phyloP scores from a whole-genome alignment of 2,888 invertebrate species.

The Clostera curtula region DNA sequence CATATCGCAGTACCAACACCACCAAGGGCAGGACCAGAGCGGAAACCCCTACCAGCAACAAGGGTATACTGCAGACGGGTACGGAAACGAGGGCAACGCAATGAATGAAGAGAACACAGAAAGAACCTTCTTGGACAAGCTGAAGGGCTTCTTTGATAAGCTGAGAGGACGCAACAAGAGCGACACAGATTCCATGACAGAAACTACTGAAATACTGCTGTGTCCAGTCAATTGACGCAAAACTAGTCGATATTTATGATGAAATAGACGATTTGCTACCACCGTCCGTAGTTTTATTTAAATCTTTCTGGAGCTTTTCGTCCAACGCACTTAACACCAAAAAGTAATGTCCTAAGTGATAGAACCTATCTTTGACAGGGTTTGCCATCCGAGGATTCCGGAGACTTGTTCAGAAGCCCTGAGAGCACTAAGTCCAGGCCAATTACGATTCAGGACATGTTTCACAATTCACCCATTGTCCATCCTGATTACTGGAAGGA shows the following conservation, averaged over 20 bases:
- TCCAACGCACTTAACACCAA: slow-evolving; percentile 55
- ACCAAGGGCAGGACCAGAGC: slow-evolving; percentile 12
- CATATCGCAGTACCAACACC: slow-evolving; percentile 12
- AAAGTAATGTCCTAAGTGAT: slow-evolving; percentile 21
- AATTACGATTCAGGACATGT: slow-evolving; percentile 34
- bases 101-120: slow-evolving; percentile 24
- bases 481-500: slow-evolving; percentile 57
- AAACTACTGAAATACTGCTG: slow-evolving; percentile 5
- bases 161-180: slow-evolving; percentile 33
- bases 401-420: slow-evolving; percentile 28
- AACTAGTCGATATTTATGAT: background rate
- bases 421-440: slow-evolving; percentile 15
- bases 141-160: slow-evolving; percentile 45
- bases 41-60: too few relatives aligned
- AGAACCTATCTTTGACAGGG: slow-evolving; percentile 58
- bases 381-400: slow-evolving; percentile 30
- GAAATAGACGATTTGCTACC: background rate
- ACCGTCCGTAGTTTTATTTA: background rate
- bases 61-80: too few relatives aligned
- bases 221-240: background rate
- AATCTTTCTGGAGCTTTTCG: slow-evolving; percentile 33
- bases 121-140: slow-evolving; percentile 35
- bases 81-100: background rate
- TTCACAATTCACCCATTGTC: slow-evolving; percentile 43
- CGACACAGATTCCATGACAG: slow-evolving; percentile 32